These are phyloP conservation scores for Macquaria australasica DNA, from an alignment of 2,113 vertebrate species.

Conservation along the genomic window DNA sequence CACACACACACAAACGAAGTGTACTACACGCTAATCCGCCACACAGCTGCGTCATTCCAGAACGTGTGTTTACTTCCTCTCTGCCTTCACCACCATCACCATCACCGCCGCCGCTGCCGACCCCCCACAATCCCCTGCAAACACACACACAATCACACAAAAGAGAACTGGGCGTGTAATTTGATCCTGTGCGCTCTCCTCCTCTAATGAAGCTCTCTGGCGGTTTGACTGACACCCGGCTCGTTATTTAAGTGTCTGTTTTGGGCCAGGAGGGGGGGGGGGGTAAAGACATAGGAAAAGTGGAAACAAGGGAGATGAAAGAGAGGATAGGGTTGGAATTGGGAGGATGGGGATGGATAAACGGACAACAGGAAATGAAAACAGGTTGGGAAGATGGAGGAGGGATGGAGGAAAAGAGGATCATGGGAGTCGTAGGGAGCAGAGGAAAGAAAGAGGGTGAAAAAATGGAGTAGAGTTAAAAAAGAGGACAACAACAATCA, in stretches of 20 bases:
- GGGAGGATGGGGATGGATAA: constrained; percentile 43
- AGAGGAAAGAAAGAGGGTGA: constrained; percentile 4
- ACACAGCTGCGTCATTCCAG: constrained; percentile 68
- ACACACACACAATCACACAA: constrained; percentile 44
- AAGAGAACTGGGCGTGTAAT: constrained; percentile 73
- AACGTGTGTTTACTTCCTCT: constrained; percentile 68
- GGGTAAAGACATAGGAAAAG: constrained; percentile 5
- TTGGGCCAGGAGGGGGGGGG: constrained; percentile 46
- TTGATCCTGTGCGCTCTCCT: constrained; percentile 76
- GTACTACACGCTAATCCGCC: constrained; percentile 58
- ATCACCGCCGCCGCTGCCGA: constrained; percentile 2
- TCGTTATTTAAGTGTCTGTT: constrained; percentile 75
- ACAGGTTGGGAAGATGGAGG: constrained; percentile 18
- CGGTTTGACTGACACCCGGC: constrained; percentile 79
- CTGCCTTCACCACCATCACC: constrained; percentile 36
- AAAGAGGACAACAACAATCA: constrained; percentile 31
- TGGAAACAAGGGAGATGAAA: constrained; percentile 48
- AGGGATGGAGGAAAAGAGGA: constrained; percentile 25
- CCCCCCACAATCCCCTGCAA: constrained; percentile 54
- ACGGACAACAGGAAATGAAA: constrained; percentile 44
- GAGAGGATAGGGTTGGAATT: constrained; percentile 18
- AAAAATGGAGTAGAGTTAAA: not conserved
- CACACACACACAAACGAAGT: constrained; percentile 20
- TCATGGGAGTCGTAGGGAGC: constrained; percentile 26
- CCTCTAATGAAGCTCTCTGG: constrained; percentile 80